Evolutionary conservation across 1,140 invertebrate genomes (phyloP).

Genomic region (Brachionus paranguensis): DNA sequence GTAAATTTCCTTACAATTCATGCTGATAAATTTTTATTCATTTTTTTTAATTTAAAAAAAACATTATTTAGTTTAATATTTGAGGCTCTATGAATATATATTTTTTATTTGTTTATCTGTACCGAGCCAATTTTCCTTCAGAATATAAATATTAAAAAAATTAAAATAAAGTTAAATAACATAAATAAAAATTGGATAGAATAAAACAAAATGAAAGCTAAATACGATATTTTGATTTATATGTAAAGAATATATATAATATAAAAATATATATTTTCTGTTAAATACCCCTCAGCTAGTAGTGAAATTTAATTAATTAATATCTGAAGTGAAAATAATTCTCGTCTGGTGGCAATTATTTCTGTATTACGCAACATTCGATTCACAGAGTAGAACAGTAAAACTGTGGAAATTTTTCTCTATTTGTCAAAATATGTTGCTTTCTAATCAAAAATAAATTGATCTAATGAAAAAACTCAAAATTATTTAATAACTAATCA

Average conservation of each 20-base stretch:
- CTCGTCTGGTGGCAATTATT: background rate
- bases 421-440: conserved; percentile 12
- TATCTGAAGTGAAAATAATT: background rate
- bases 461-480: background rate
- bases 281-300: background rate
- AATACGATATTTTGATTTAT: no score
- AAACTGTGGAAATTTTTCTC: background rate
- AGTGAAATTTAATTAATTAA: conserved; percentile 13
- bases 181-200: no score
- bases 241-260: background rate
- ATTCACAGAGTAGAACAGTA: background rate
- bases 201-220: no score
- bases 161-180: no score
- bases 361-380: conserved; percentile 7
- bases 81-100: no score
- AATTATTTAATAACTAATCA: conserved; percentile 27
- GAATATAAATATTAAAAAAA: no score
- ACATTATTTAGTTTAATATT: no score
- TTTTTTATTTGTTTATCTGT: no score
- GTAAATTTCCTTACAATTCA: no score
- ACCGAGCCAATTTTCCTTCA: no score
- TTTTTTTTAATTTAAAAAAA: no score
- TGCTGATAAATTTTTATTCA: no score
- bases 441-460: background rate
- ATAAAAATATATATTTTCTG: background rate